These are phyloP conservation scores for Acanthococcus lagerstroemiae DNA, from an alignment of 2,888 invertebrate species.

Conservation along the genomic window DNA sequence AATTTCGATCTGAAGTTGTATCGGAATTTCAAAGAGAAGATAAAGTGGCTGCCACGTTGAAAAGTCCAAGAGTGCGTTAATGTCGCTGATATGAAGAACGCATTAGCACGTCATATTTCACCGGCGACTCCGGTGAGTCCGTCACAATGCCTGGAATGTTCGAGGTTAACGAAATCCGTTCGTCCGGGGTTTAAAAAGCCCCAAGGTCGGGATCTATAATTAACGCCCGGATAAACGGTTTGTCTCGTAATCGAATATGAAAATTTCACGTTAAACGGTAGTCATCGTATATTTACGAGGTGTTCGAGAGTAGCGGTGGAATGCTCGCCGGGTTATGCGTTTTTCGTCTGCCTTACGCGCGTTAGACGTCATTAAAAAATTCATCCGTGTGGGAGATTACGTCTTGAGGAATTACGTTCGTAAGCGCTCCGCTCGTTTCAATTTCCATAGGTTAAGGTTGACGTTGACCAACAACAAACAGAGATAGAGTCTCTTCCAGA, in stretches of 20 bases:
- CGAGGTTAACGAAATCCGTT: neutral
- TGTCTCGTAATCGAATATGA: neutral
- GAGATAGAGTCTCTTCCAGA: neutral
- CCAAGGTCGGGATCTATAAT: neutral
- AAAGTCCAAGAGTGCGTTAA: no score
- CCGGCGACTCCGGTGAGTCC: no score
- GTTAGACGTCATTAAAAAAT: conserved; percentile 26
- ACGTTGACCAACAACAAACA: conserved; percentile 10
- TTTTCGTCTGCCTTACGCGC: conserved; percentile 4
- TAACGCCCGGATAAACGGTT: neutral
- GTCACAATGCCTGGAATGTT: no score
- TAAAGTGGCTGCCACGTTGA: no score
- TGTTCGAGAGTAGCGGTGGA: conserved; percentile 6
- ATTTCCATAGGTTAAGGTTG: conserved; percentile 29
- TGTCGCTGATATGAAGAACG: no score
- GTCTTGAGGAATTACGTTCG: conserved; percentile 17
- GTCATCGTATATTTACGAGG: conserved; percentile 9
- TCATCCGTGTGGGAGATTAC: conserved; percentile 25
- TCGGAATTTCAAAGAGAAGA: no score
- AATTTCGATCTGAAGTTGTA: no score
- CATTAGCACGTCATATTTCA: no score
- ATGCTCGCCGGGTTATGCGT: conserved; percentile 2
- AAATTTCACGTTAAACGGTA: neutral
- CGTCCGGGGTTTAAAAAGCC: no score
- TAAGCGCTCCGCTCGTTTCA: conserved; percentile 18